Evolutionary conservation across 2,888 invertebrate species (phyloP), one percentile per base, ranked within the genome.

Genomic region (Criorhina ranunculi): DNA sequence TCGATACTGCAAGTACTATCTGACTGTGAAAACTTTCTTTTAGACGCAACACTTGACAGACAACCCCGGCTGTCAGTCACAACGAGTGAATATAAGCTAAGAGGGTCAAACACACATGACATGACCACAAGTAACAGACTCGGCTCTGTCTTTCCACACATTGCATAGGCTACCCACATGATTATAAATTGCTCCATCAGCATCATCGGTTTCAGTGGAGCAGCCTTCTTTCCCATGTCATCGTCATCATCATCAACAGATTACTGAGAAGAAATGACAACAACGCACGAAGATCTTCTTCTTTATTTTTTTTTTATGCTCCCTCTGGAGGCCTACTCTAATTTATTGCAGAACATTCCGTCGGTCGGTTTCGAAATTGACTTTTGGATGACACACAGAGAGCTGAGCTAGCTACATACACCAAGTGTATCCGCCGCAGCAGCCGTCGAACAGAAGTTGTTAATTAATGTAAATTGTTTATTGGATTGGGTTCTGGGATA

Each of bases 381-480:
- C 69, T 33, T n/a, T 64, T 59, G 35, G 55, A 62, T 81, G 80
- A 81, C 77, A 82, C 77, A 53, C 33, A 51, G 60, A 51, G 53
- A 24, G 24, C 24, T 24, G 24, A 24, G 24, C 24, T 24, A 24
- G 24, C 37, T 31, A 44, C 46, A 49, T 31, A 44, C 46, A 49
- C 35, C 46, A 62, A 57, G 44, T 59, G 53, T 40, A 44, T 42
- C 60, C 51, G 53, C 19, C 31, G 1, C 57, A 12, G 40, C 55
- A 7, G 66, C 17, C 59, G 19, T 24, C 73, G 29, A 70, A 76
- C 85, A 85, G 59, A 85, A 85, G 85, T 85, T 80, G 80, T 85
- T 85, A 85, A 85, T 85, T 85, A 85, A 85, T 85, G 80, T 75
- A 85, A 85, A 85, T 85, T 85, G 85, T 85, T 85, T 85, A 80